Conservation (phyloP, 2,888 invertebrate species). For the Gortyna flavago region DNA sequence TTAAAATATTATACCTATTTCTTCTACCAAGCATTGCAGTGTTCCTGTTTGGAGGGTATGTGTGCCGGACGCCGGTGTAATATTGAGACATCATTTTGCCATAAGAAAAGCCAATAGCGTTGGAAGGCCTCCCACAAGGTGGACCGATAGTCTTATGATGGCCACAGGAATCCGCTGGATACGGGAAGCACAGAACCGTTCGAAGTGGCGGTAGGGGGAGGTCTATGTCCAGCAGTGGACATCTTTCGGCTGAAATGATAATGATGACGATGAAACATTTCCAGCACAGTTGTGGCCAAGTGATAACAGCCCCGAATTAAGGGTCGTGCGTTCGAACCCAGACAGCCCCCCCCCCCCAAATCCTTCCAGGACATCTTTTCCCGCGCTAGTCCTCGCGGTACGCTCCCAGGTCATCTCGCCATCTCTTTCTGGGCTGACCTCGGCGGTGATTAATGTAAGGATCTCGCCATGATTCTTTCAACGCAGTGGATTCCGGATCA, state of each 20-base stretch:
- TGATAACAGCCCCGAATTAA: not conserved
- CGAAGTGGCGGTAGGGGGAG: too few species aligned
- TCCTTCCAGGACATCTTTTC: too few species aligned
- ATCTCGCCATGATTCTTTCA: too few species aligned
- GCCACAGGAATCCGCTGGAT: not conserved
- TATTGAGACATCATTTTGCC: too few species aligned
- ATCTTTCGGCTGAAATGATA: too few species aligned
- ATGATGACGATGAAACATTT: not conserved
- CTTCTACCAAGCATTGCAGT: not conserved
- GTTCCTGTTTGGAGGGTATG: not conserved
- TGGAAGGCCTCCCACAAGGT: not conserved
- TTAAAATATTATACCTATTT: not conserved
- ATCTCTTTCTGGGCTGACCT: not conserved
- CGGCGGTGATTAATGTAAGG: too few species aligned
- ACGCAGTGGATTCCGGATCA: too few species aligned
- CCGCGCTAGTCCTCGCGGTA: too few species aligned
- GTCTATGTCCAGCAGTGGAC: too few species aligned
- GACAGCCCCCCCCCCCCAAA: not conserved
- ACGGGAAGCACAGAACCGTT: not conserved
- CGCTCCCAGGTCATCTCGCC: too few species aligned
- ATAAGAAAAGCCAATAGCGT: too few species aligned
- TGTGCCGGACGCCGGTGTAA: too few species aligned
- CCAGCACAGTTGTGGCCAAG: not conserved
- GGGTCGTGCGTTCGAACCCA: not conserved
- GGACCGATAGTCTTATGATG: not conserved